Evolutionary conservation across 1,140 invertebrate species (phyloP), one percentile per base, ranked within the genome.

Genomic region (Rhysida immarginata): DNA sequence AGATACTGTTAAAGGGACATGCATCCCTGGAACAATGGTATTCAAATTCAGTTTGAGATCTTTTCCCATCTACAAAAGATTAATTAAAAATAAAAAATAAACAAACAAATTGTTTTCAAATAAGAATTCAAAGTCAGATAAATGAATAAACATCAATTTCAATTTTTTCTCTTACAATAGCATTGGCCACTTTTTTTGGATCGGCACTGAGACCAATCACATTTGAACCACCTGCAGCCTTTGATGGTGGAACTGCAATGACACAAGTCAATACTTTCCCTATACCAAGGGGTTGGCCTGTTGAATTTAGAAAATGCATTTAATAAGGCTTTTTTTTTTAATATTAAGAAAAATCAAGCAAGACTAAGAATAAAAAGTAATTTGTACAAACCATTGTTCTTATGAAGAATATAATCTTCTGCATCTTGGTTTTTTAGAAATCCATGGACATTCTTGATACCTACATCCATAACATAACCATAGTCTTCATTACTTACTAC

Each of bases 361-460:
- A n/a, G n/a, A n/a, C n/a, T n/a, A n/a, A n/a, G n/a, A n/a, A n/a
- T n/a, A n/a, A n/a, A n/a, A n/a, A n/a, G n/a, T n/a, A n/a, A n/a
- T n/a, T n/a, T n/a, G n/a, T n/a, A n/a, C n/a, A n/a, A n/a, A 46
- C 44, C 44, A 16, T 46, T 46, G 44, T 46, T 46, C 20, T 20
- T 16, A 13, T 46, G 5, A 8, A 5, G 5, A 46, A 46, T 23
- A 46, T 13, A 46, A 16, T 46, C 21, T 20, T 11, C 5, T 5
- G 44, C 44, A 23, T 46, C 44, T 46, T 46, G 8, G 18, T 46
- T 16, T 11, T 20, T 46, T 16, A 46, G 18, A 23, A 46, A 46
- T 16, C 8, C 44, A 46, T 20, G 44, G 44, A 46, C 5, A 20
- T 20, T 20, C 21, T 46, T 46, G 8, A 46, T 46, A 5, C 44